Conservation (phyloP, 1,140 invertebrate genomes). For the Plodia interpunctella region DNA sequence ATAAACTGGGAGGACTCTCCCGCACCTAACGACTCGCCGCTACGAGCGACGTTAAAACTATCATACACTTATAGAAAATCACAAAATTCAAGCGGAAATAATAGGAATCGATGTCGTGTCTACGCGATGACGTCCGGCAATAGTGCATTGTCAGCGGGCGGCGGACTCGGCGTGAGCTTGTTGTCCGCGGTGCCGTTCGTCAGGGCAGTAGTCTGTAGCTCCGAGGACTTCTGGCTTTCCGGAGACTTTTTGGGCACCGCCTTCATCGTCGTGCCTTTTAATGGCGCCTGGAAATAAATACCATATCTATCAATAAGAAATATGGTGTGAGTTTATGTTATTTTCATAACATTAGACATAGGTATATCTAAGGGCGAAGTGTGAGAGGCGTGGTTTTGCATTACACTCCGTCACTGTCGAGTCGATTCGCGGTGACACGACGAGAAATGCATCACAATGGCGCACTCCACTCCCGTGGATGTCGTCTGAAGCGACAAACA, state of each 20-base stretch:
- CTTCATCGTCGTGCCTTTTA: slow-evolving; percentile 19
- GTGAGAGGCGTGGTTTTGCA: too few species aligned
- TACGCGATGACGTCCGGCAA: slow-evolving; percentile 72
- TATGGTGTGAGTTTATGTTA: too few species aligned
- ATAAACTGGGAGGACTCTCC: slow-evolving; percentile 63
- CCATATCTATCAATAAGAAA: background rate
- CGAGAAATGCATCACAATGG: too few species aligned
- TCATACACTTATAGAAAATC: slow-evolving; percentile 74
- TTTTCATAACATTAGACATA: too few species aligned
- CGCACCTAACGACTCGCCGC: slow-evolving; percentile 65
- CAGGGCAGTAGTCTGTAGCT: slow-evolving; percentile 25
- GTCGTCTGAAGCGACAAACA: too few species aligned
- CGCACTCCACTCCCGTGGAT: too few species aligned
- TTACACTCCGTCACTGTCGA: too few species aligned
- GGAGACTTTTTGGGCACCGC: slow-evolving; percentile 31
- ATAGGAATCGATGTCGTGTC: slow-evolving; percentile 54
- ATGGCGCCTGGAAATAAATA: slow-evolving; percentile 31
- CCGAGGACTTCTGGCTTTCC: slow-evolving; percentile 33
- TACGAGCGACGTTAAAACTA: slow-evolving; percentile 56
- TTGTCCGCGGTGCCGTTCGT: slow-evolving; percentile 50
- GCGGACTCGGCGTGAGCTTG: slow-evolving; percentile 58
- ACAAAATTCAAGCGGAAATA: slow-evolving; percentile 74
- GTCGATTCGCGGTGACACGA: too few species aligned
- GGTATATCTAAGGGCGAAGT: too few species aligned
- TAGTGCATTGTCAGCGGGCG: slow-evolving; percentile 58